phyloP scores from a whole-genome alignment of 2,113 vertebrate genomes.

The Pyxicephalus adspersus region DNA sequence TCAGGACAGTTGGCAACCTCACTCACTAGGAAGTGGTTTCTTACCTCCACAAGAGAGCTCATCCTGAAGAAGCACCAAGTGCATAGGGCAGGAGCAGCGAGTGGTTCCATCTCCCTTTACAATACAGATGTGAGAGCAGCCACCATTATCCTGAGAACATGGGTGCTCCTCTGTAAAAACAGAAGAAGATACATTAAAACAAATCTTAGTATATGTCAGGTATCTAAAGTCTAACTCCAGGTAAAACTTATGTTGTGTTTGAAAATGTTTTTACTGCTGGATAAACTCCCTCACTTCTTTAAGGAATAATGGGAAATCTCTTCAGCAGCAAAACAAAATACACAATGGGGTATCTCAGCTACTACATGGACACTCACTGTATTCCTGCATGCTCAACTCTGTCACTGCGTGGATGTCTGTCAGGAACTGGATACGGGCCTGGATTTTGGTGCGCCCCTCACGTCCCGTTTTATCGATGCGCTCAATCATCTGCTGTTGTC shows the following conservation, averaged over 20 bases:
- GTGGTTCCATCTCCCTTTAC: constrained; percentile 95
- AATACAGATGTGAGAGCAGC: constrained; percentile 96
- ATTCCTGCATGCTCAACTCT: constrained; percentile 88
- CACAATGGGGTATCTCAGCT: too few relatives aligned
- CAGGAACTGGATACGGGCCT: constrained; percentile 90
- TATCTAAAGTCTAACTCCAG: not conserved
- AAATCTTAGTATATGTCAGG: not conserved
- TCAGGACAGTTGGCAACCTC: too few relatives aligned
- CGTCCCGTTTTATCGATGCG: constrained; percentile 91
- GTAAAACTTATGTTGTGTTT: too few relatives aligned
- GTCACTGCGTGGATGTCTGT: constrained; percentile 96
- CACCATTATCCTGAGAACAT: constrained; percentile 92
- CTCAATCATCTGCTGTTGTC: constrained; percentile 98
- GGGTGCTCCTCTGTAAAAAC: constrained; percentile 86
- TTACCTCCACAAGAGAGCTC: constrained; percentile 95
- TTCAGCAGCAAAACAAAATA: too few relatives aligned
- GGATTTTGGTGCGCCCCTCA: constrained; percentile 93
- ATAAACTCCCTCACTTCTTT: not conserved
- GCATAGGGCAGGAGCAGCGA: constrained; percentile 92
- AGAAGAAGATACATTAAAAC: constrained; percentile 28
- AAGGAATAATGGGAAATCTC: not conserved
- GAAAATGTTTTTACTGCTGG: too few relatives aligned
- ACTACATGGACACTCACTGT: constrained; percentile 77
- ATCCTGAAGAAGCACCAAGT: constrained; percentile 92
- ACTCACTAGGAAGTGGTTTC: not conserved